phyloP scores from a whole-genome alignment of 2,888 invertebrate species.

The Elaeidobius kamerunicus region DNA sequence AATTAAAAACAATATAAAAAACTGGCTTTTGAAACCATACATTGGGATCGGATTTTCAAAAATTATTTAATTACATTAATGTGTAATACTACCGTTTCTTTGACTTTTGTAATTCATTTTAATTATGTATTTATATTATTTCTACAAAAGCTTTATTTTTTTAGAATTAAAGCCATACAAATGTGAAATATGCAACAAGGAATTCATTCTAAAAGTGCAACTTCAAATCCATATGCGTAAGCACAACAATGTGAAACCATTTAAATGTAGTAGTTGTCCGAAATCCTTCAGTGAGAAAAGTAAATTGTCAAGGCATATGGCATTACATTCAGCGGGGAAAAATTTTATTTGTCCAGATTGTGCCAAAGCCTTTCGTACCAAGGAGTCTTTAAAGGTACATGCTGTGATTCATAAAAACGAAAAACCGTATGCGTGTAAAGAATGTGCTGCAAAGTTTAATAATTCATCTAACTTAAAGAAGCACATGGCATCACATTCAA shows the following conservation, averaged over 20 bases:
- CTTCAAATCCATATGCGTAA: constrained; percentile 68
- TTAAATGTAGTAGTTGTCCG: constrained; percentile 60
- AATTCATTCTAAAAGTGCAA: constrained; percentile 69
- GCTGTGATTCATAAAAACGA: constrained; percentile 60
- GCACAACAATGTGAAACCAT: constrained; percentile 62
- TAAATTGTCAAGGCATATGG: constrained; percentile 68
- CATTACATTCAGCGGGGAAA: constrained; percentile 56
- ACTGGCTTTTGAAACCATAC: too few relatives aligned
- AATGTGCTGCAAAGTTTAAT: constrained; percentile 59
- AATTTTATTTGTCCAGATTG: constrained; percentile 60
- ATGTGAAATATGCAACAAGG: constrained; percentile 55
- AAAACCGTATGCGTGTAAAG: constrained; percentile 59
- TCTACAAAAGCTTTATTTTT: constrained; percentile 24
- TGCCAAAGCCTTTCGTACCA: constrained; percentile 59
- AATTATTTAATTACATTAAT: neutral
- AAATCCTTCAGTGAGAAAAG: constrained; percentile 68
- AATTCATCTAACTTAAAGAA: constrained; percentile 67
- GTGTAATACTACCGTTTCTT: neutral
- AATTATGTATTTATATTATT: constrained; percentile 31
- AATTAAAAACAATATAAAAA: too few relatives aligned
- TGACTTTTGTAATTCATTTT: constrained; percentile 42
- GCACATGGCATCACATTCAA: constrained; percentile 60
- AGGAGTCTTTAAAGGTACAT: constrained; percentile 60
- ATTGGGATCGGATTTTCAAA: too few relatives aligned
- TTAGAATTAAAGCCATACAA: constrained; percentile 51